Conservation (phyloP, 2,113 vertebrate species). For the Regulus satrapa region DNA sequence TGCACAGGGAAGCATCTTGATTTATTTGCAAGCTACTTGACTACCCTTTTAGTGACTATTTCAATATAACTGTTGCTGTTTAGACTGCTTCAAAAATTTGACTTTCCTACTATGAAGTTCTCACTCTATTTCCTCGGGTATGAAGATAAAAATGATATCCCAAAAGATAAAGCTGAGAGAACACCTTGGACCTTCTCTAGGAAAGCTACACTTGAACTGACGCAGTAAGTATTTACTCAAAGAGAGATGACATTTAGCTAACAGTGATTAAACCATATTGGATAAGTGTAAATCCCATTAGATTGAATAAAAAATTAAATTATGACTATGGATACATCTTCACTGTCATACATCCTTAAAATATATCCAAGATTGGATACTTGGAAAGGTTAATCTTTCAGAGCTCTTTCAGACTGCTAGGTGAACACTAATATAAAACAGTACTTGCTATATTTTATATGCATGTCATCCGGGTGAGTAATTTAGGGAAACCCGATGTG, state of each 20-base stretch:
- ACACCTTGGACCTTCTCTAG: slow-evolving; percentile 90
- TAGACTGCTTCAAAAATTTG: slow-evolving; percentile 91
- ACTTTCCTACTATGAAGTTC: slow-evolving; percentile 95
- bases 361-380: background rate
- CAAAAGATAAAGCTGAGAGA: slow-evolving; percentile 78
- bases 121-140: slow-evolving; percentile 93
- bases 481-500: background rate
- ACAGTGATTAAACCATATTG: background rate
- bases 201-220: slow-evolving; percentile 91
- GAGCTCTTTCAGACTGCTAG: background rate
- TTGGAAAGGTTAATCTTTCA: background rate
- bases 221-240: slow-evolving; percentile 77
- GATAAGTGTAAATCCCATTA: background rate
- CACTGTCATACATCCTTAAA: background rate
- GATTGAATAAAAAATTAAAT: background rate
- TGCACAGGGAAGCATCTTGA: background rate
- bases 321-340: background rate
- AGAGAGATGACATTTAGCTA: background rate
- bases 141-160: slow-evolving; percentile 94
- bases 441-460: background rate
- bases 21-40: background rate
- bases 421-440: background rate
- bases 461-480: background rate
- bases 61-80: background rate
- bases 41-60: background rate